Evolutionary conservation across 2,888 invertebrate genomes (phyloP), one percentile per base, ranked within the genome.

Genomic region (Drosophila mayaguana): DNA sequence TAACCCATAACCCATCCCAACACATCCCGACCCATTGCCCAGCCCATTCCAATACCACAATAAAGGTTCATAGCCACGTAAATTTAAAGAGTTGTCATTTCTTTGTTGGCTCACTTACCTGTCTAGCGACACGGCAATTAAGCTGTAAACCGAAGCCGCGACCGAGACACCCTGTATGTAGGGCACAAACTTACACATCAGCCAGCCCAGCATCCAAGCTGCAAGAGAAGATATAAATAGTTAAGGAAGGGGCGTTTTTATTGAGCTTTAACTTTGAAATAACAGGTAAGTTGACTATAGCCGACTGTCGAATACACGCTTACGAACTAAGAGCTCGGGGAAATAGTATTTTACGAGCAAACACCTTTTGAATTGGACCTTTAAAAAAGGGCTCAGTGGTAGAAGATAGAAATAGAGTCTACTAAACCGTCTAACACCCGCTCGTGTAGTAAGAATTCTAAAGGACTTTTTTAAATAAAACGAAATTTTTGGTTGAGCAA

Each of bases 91-190:
- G 50, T 70, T 69, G 48, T 42, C 18, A 38, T 40, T 50, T 36
- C 50, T 50, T 16, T 66, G 50, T 28, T 57, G 34, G 59, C n/a
- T 16, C 55, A 94, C 95, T 94, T 93, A 97, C 97, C 97, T 96
- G 94, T 99, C 98, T 67, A 98, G 94, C 72, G 98, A 98, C 20
- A 98, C 98, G 12, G 98, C 98, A 62, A 98, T 98, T 61, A 99
- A 94, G 89, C 98, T 98, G 94, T 98, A 98, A 77, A 98, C 98
- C 9, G 98, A 98, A 14, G 98, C 98, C 46, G 97, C 98, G 16
- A 98, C 98, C 0, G 98, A 97, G 51, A 98, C 96, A 32, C 98
- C 98, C 93, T 98, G 98, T 86, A 98, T 96, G 93, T 98, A 99
- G 6, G 98, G 97, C 60, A 98, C 98, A 25, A 97, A 96, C 93